Evolutionary conservation across 2,888 invertebrate genomes (phyloP).

Genomic region (Caradrina kadenii): DNA sequence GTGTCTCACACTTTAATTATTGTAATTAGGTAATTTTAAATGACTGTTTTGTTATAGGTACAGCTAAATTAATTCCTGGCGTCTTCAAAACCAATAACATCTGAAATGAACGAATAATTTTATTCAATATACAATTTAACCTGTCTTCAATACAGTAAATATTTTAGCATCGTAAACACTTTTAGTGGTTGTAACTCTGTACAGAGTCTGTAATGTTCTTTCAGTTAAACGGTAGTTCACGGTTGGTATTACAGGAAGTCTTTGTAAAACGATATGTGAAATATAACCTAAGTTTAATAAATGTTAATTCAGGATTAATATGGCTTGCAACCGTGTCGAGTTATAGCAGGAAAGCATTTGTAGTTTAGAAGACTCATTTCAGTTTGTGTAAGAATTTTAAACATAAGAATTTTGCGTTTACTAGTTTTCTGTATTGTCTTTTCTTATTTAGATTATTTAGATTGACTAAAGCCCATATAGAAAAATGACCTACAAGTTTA

Average conservation of each 20-base stretch:
- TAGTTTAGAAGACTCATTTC: too few species aligned
- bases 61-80: background rate
- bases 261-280: constrained; percentile 14
- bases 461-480: too few species aligned
- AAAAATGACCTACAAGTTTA: too few species aligned
- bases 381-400: too few species aligned
- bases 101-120: constrained; percentile 2
- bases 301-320: background rate
- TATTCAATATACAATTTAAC: constrained; percentile 17
- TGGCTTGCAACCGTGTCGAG: background rate
- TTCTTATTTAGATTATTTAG: too few species aligned
- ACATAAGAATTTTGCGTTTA: too few species aligned
- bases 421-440: too few species aligned
- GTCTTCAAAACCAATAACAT: constrained; percentile 14
- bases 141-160: constrained; percentile 20
- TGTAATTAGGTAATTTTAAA: too few species aligned
- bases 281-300: background rate
- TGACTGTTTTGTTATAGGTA: too few species aligned
- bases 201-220: constrained; percentile 23
- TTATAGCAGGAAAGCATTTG: background rate
- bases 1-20: too few species aligned
- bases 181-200: constrained; percentile 48
- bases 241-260: background rate
- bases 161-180: constrained; percentile 37
- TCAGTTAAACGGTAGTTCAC: constrained; percentile 38